phyloP scores from a whole-genome alignment of 2,888 invertebrate species.

The Dasypolia templi region DNA sequence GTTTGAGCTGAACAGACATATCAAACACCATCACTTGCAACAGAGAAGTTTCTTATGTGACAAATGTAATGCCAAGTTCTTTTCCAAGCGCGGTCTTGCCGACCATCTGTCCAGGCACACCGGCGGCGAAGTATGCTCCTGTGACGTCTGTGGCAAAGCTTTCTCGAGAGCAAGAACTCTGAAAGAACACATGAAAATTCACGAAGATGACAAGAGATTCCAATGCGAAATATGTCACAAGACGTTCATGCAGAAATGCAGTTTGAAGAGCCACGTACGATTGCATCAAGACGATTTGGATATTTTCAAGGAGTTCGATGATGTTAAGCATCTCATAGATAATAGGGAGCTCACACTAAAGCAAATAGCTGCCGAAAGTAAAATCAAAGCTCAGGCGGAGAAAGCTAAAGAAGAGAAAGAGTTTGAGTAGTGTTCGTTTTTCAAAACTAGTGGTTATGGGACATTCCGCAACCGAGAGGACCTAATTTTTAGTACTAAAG shows the following conservation, averaged over 20 bases:
- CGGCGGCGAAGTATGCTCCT: slow-evolving; percentile 79
- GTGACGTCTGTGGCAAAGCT: slow-evolving; percentile 82
- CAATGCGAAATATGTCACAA: slow-evolving; percentile 87
- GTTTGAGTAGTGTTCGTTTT: slow-evolving; percentile 63
- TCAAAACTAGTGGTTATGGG: slow-evolving; percentile 24
- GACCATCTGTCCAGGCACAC: slow-evolving; percentile 83
- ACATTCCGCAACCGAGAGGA: slow-evolving; percentile 43
- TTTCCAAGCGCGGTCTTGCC: slow-evolving; percentile 83
- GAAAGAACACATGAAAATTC: slow-evolving; percentile 82
- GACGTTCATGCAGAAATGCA: slow-evolving; percentile 85
- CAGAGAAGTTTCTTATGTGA: slow-evolving; percentile 85
- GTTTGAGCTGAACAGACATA: slow-evolving; percentile 85
- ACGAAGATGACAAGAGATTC: slow-evolving; percentile 82
- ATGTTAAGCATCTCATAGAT: slow-evolving; percentile 87
- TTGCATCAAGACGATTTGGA: slow-evolving; percentile 87
- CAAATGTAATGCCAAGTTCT: slow-evolving; percentile 86
- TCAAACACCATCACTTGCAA: slow-evolving; percentile 86
- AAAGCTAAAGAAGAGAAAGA: slow-evolving; percentile 71
- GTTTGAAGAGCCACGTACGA: slow-evolving; percentile 83
- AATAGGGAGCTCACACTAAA: slow-evolving; percentile 86
- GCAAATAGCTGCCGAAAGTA: slow-evolving; percentile 85
- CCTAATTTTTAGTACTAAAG: slow-evolving; percentile 35
- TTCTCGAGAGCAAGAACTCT: slow-evolving; percentile 81
- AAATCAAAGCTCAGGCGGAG: slow-evolving; percentile 77
- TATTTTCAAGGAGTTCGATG: slow-evolving; percentile 88